Evolutionary conservation across 2,888 invertebrate species (phyloP), one percentile per base, ranked within the genome.

Genomic region (Ligdia adustata): DNA sequence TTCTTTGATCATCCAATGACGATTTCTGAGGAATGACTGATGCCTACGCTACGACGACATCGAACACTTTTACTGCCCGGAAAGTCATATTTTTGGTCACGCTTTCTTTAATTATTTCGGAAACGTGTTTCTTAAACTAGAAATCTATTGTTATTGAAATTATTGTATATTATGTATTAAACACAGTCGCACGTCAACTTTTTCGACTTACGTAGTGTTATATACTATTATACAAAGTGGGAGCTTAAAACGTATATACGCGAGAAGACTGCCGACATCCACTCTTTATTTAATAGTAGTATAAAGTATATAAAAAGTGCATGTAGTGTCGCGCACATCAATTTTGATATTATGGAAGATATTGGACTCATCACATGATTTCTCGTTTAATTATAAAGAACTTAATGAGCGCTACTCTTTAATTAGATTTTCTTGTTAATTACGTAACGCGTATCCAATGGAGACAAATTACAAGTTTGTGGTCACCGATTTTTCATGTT

Each of bases 1-100:
- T 24, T 7, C 33, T n/a, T n/a, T n/a, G n/a, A n/a, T n/a, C n/a
- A n/a, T n/a, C n/a, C n/a, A n/a, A n/a, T n/a, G n/a, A n/a, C n/a
- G n/a, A n/a, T n/a, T n/a, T n/a, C n/a, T n/a, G n/a, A n/a, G n/a
- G n/a, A n/a, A n/a, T n/a, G n/a, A n/a, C n/a, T n/a, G n/a, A n/a
- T n/a, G n/a, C n/a, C n/a, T n/a, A n/a, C n/a, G n/a, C n/a, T n/a
- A n/a, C n/a, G n/a, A 41, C 38, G 47, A 51, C 60, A 51, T 69
- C 68, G 50, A 70, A 72, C 70, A 79, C 77, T 79, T 77, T 81
- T 78, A 74, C 74, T 66, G 54, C 47, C 61, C 51, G 54, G 58
- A 61, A 54, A 59, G 61, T 63, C 63, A 59, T 27, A 44, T 35
- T 64, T 56, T 63, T 57, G 52, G 78, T 73, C 72, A 82, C 82